These are phyloP conservation scores for Napeogenes inachia DNA, from an alignment of 2,888 invertebrate species.

Conservation along the genomic window DNA sequence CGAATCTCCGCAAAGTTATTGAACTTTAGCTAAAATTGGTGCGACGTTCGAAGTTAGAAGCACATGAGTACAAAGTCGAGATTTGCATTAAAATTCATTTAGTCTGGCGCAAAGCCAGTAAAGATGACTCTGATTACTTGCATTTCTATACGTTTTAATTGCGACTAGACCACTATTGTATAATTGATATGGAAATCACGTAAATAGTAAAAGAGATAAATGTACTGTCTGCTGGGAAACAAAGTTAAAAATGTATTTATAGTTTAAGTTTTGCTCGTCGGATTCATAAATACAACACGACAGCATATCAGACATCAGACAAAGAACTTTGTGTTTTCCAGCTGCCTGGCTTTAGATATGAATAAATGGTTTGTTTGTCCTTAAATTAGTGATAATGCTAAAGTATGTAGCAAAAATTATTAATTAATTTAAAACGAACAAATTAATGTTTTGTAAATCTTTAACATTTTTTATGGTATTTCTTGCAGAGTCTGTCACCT, in stretches of 20 bases:
- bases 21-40: conserved; percentile 28
- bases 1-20: conserved; percentile 27
- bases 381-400: too few species aligned
- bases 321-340: too few species aligned
- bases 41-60: conserved; percentile 27
- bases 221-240: neutral
- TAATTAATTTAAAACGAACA: too few species aligned
- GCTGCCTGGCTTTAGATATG: too few species aligned
- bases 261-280: too few species aligned
- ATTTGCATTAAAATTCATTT: conserved; percentile 33
- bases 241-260: neutral
- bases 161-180: conserved; percentile 15
- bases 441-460: too few species aligned
- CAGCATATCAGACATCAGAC: too few species aligned
- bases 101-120: conserved; percentile 29
- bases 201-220: neutral
- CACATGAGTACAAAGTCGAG: conserved; percentile 27
- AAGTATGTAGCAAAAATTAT: too few species aligned
- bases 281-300: too few species aligned
- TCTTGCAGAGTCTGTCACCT: too few species aligned
- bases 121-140: conserved; percentile 23
- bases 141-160: conserved; percentile 25
- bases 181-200: conserved; percentile 7
- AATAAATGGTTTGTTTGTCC: too few species aligned
- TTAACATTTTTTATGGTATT: too few species aligned